Evolutionary conservation across 2,888 invertebrate genomes (phyloP).

Genomic region (Campoplex nolae): DNA sequence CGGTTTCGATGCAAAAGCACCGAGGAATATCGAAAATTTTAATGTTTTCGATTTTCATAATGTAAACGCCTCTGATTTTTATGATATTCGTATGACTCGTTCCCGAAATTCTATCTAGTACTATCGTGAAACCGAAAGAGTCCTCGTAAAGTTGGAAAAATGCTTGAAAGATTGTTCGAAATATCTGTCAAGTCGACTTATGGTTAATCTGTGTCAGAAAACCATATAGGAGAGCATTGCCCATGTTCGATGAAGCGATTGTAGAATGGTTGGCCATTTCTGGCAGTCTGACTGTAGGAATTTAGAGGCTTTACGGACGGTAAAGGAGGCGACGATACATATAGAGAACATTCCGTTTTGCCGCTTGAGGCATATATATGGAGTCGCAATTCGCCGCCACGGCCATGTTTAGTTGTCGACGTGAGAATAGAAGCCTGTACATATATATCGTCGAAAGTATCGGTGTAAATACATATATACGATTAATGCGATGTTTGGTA

Average conservation of each 20-base stretch:
- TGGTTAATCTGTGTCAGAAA: neutral
- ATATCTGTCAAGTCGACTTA: neutral
- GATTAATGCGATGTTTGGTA: slow-evolving; percentile 17
- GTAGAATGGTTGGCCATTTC: slow-evolving; percentile 25
- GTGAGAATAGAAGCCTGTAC: slow-evolving; percentile 35
- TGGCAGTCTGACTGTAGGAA: slow-evolving; percentile 24
- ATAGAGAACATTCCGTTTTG: slow-evolving; percentile 38
- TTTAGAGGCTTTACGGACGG: slow-evolving; percentile 28
- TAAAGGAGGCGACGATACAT: slow-evolving; percentile 58
- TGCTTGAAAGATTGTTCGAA: neutral
- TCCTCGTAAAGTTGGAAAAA: neutral
- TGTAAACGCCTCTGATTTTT: neutral
- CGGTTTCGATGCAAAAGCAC: neutral
- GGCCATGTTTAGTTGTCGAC: slow-evolving; percentile 70
- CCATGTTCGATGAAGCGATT: slow-evolving; percentile 1
- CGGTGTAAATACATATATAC: neutral
- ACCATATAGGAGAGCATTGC: neutral
- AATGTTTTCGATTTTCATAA: neutral
- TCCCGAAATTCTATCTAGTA: neutral
- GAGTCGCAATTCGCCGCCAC: slow-evolving; percentile 71
- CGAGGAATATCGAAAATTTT: neutral
- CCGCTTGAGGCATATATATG: slow-evolving; percentile 69
- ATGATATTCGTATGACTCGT: neutral
- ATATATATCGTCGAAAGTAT: neutral
- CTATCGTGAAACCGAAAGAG: neutral